Conservation (phyloP, 2,797 vertebrate genomes). For the Antennarius maculatus region DNA sequence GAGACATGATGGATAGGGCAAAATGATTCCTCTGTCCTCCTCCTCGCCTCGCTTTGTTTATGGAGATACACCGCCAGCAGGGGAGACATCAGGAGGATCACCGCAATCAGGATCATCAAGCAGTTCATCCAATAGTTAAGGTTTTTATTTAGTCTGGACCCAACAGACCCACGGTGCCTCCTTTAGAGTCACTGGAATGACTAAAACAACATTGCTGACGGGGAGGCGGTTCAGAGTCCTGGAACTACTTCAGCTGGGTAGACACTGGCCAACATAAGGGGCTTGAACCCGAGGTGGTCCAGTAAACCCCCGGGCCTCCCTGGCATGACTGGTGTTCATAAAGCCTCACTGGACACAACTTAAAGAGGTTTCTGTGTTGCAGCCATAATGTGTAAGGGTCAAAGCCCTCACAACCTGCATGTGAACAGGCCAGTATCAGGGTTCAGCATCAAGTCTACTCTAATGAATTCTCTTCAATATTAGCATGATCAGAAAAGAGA, state of each 20-base stretch:
- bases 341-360: slow-evolving; percentile 50
- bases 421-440: slow-evolving; percentile 41
- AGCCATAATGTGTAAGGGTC: slow-evolving; percentile 39
- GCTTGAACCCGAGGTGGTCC: slow-evolving; percentile 30
- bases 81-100: too few relatives aligned
- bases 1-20: too few relatives aligned
- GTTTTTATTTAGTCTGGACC: too few relatives aligned
- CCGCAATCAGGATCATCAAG: too few relatives aligned
- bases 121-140: too few relatives aligned
- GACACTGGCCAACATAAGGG: slow-evolving; percentile 28
- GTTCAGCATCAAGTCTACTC: slow-evolving; percentile 14
- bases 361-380: slow-evolving; percentile 53
- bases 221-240: slow-evolving; percentile 33
- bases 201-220: background rate
- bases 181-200: too few relatives aligned
- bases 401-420: slow-evolving; percentile 44
- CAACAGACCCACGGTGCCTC: too few relatives aligned
- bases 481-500: background rate
- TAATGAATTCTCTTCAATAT: slow-evolving; percentile 9
- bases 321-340: slow-evolving; percentile 40
- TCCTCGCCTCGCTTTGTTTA: too few relatives aligned
- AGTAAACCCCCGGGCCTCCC: slow-evolving; percentile 27
- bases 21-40: too few relatives aligned
- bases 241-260: slow-evolving; percentile 39
- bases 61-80: too few relatives aligned